Conservation (phyloP, 2,888 invertebrate genomes). For the Hyppa rectilinea region DNA sequence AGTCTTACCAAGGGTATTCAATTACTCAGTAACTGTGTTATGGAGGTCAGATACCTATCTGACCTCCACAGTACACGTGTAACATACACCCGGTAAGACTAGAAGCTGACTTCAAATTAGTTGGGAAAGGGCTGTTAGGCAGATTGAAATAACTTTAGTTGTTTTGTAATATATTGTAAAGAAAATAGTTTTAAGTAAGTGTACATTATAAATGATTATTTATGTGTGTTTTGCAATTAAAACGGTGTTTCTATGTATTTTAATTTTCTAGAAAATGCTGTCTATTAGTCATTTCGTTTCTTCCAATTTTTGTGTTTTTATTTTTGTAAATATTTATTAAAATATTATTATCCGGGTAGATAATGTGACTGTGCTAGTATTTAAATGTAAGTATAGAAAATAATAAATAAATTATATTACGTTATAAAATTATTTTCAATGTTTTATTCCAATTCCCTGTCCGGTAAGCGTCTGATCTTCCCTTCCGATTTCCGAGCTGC, state of each 20-base stretch:
- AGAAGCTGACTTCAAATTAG: neutral
- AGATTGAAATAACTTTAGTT: neutral
- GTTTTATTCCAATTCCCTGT: constrained; percentile 44
- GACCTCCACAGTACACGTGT: too few relatives aligned
- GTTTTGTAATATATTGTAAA: constrained; percentile 46
- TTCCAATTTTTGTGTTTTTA: constrained; percentile 60
- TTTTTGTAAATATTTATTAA: constrained; percentile 66
- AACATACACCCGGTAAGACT: neutral
- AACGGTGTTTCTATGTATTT: constrained; percentile 21
- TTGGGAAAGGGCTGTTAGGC: neutral
- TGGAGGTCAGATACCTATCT: neutral
- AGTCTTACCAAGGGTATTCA: neutral
- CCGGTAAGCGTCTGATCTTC: too few relatives aligned
- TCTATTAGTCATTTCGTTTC: constrained; percentile 68
- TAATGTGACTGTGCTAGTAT: constrained; percentile 69
- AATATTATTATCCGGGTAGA: constrained; percentile 61
- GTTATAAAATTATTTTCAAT: constrained; percentile 61
- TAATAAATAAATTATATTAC: constrained; percentile 68
- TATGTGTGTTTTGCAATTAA: constrained; percentile 63
- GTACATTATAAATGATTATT: constrained; percentile 49
- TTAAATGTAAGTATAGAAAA: constrained; percentile 57
- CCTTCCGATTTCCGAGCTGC: too few relatives aligned
- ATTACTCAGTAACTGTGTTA: neutral
- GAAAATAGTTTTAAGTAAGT: constrained; percentile 16
- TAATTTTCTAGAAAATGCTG: constrained; percentile 43